Base-by-base conservation (phyloP, 2,797 vertebrate species). In the Lagocephalus sceleratus region DNA sequence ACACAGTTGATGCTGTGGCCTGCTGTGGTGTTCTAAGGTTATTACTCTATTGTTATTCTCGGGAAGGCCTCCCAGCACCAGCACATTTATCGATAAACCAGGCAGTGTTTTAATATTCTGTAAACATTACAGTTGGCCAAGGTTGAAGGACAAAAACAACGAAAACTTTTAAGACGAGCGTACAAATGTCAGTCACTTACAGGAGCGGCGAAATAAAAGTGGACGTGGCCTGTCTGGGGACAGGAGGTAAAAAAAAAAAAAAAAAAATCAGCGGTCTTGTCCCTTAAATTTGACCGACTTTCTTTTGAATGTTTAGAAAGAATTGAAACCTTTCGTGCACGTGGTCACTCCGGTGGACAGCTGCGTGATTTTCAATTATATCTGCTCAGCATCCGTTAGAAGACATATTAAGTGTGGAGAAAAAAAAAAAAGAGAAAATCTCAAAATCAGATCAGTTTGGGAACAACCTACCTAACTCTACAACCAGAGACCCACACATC, bases 61-160 rank as follows among this genome's bases (percentile, higher is more conserved):
- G 64, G 32, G 47, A 59, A 32, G 21, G 48, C 54, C 46, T 55
- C 39, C 62, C 60, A 84, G 79, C 81, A 78, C 63, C 68, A 72
- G 60, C 50, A 35, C 32, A 14, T 5, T 3, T 14, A 5, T 75
- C 51, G 63, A 41, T 58, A 42, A 70, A 74, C 64, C 55, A 76
- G 85, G 84, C 79, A 84, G 80, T 83, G 76, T 73, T 80, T 63
- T 42, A 73, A 75, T 73, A 22, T 63, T 44, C 63, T 83, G 83
- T 86, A 83, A 87, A 86, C 79, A 69, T 74, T 51, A 56, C 57
- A 67, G 49, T 49, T 52, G 72, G 66, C 40, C 15, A 43, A 63
- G 43, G 57, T 44, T 15, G 53, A 46, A 39, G 7, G 14, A 39
- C 22, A 73, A 65, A 45, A 32, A 11, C 3, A 19, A 26, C 14